A percentile compares a stretch with the other conserved stretches of the same genome.
Conservation (phyloP, 2,797 vertebrate species). For the Parambassis ranga region DNA sequence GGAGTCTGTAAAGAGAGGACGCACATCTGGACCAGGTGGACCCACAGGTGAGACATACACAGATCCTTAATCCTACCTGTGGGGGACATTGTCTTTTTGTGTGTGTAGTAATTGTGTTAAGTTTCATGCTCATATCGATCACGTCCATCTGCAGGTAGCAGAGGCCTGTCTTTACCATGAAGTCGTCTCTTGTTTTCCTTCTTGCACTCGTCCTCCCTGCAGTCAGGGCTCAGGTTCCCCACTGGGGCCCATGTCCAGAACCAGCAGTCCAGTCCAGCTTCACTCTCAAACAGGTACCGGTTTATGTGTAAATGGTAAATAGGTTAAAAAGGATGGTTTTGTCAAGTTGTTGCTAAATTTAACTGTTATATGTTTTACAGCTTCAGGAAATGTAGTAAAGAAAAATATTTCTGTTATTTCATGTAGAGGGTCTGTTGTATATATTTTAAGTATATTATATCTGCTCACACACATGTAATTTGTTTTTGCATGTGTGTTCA, state of each 20-base stretch:
- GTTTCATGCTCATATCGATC: too few species aligned
- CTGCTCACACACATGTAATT: background rate
- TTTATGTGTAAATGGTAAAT: too few species aligned
- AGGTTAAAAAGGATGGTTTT: too few species aligned
- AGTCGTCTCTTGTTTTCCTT: conserved; percentile 38
- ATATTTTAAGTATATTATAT: too few species aligned
- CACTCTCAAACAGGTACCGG: conserved; percentile 80
- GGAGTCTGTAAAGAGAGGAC: conserved; percentile 19
- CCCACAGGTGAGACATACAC: conserved; percentile 45
- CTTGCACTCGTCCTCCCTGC: conserved; percentile 59
- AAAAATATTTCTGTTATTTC: too few species aligned
- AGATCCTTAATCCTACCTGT: too few species aligned
- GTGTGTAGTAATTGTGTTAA: background rate
- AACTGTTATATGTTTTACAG: too few species aligned
- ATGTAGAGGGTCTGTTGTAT: too few species aligned
- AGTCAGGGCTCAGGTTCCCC: conserved; percentile 75
- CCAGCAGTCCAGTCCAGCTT: conserved; percentile 79
- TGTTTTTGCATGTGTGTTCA: conserved; percentile 18
- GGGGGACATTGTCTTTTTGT: too few species aligned
- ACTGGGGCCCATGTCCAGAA: conserved; percentile 83
- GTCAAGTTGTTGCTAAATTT: too few species aligned
- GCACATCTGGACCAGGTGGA: conserved; percentile 13
- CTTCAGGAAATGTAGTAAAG: too few species aligned
- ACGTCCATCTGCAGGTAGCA: conserved; percentile 35
- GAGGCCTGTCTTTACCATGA: conserved; percentile 53